phyloP scores from a whole-genome alignment of 2,113 vertebrate species.

The Melanostigma gelatinosum region DNA sequence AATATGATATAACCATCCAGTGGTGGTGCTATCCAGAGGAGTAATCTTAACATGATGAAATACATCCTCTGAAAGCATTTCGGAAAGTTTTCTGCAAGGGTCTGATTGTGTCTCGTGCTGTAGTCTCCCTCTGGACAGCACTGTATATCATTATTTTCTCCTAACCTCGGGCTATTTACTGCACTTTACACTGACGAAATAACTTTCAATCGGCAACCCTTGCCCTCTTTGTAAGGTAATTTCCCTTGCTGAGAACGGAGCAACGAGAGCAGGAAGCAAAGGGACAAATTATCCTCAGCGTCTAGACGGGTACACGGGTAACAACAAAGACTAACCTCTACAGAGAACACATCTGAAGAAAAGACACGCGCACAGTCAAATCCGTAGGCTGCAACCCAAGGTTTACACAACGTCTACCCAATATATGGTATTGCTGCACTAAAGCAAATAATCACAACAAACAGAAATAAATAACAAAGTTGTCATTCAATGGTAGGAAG shows the following conservation, averaged over 20 bases:
- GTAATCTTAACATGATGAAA: conserved; percentile 74
- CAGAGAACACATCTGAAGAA: conserved; percentile 63
- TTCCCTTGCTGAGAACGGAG: conserved; percentile 70
- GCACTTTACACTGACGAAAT: conserved; percentile 77
- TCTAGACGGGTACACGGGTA: conserved; percentile 70
- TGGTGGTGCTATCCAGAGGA: conserved; percentile 50
- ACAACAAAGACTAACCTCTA: conserved; percentile 71
- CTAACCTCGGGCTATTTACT: conserved; percentile 78
- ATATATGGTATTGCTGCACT: conserved; percentile 49
- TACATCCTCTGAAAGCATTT: conserved; percentile 73
- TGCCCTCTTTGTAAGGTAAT: conserved; percentile 74
- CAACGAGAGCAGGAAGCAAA: conserved; percentile 67
- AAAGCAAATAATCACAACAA: conserved; percentile 78
- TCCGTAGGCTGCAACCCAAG: conserved; percentile 58
- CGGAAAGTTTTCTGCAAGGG: conserved; percentile 66
- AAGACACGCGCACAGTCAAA: conserved; percentile 58
- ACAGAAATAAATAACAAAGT: conserved; percentile 78
- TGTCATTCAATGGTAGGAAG: conserved; percentile 68
- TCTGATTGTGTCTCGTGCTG: conserved; percentile 70
- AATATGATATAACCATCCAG: conserved; percentile 64
- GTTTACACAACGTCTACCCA: conserved; percentile 54
- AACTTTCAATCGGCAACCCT: conserved; percentile 74
- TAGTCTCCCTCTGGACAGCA: conserved; percentile 65
- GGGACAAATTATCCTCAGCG: conserved; percentile 75
- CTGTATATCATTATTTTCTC: conserved; percentile 75